Evolutionary conservation across 2,797 vertebrate species (phyloP).

Genomic region (Rhyacichthys aspro): DNA sequence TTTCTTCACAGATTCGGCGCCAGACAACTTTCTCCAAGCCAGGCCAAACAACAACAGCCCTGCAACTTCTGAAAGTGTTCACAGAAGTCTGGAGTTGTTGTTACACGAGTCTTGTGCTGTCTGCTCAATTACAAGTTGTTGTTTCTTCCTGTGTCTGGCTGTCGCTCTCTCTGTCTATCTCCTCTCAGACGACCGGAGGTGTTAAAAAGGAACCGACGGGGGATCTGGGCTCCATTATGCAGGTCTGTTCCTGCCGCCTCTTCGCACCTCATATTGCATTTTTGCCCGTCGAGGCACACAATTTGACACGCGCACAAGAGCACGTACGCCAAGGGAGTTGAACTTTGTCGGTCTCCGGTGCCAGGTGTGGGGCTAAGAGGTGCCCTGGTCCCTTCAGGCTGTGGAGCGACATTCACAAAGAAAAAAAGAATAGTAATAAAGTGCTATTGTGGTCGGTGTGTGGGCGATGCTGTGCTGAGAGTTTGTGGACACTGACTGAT

Average conservation of each 20-base stretch:
- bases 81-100: conserved; percentile 59
- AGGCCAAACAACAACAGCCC: conserved; percentile 55
- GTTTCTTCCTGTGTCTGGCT: conserved; percentile 59
- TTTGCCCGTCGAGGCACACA: conserved; percentile 78
- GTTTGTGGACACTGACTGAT: conserved; percentile 31
- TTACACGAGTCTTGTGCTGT: conserved; percentile 56
- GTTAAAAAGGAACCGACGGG: conserved; percentile 89
- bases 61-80: conserved; percentile 63
- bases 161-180: conserved; percentile 61
- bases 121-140: conserved; percentile 70
- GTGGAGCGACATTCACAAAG: conserved; percentile 31
- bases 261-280: conserved; percentile 98
- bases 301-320: conserved; percentile 23
- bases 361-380: conserved; percentile 72
- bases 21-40: conserved; percentile 65
- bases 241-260: conserved; percentile 94
- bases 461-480: conserved; percentile 49
- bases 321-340: conserved; percentile 34
- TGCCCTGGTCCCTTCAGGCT: conserved; percentile 56
- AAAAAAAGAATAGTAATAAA: conserved; percentile 43
- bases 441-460: conserved; percentile 56
- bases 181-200: conserved; percentile 84
- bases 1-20: conserved; percentile 61
- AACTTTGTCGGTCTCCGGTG: conserved; percentile 58
- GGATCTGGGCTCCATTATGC: conserved; percentile 86